Base-by-base conservation (phyloP, 1,140 invertebrate genomes). In the Orchesella cincta region DNA sequence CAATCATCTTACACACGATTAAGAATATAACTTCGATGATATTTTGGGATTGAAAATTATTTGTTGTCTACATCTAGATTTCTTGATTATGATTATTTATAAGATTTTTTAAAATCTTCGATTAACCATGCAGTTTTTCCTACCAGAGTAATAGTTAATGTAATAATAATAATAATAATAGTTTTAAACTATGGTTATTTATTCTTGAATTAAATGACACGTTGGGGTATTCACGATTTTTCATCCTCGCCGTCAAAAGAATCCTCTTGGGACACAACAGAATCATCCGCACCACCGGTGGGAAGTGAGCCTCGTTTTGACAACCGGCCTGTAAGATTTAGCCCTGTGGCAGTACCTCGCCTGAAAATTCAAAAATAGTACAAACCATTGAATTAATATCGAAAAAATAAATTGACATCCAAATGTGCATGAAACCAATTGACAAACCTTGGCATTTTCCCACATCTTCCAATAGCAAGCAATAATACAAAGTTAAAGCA, bases 301-400 rank as follows among this genome's bases (percentile, higher is more conserved):
- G 81, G 77, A 57, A 82, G 34, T 5, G 81, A 82, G 8, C 80
- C 78, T n/a, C 81, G 76, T 52, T 82, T 82, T 1, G 76, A 74
- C n/a, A 81, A 64, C 18, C 80, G 76, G 36, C 71, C 74, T 20
- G 35, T 70, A 29, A 76, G 71, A 46, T 70, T 39, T 14, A 78
- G 51, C 31, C 76, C 62, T 12, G 81, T 51, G 16, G 76, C 80
- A 5, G 80, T 78, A 33, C 81, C 81, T 39, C 81, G 76, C 71
- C 81, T 82, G 64, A 5, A 75, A 70, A 20, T 46, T 1, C 34
- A 71, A 57, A 51, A 71, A 57, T 3, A 33, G n/a, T 29, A 31
- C 8, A 67, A 67, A 67, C 12, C 8, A 67, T 31, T 5, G 12
- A 57, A 14, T 57, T 18, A 18, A 46, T 18, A 46, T 46, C 39